Evolutionary conservation across 2,797 vertebrate species (phyloP).

Genomic region (Hoplostethus atlanticus): DNA sequence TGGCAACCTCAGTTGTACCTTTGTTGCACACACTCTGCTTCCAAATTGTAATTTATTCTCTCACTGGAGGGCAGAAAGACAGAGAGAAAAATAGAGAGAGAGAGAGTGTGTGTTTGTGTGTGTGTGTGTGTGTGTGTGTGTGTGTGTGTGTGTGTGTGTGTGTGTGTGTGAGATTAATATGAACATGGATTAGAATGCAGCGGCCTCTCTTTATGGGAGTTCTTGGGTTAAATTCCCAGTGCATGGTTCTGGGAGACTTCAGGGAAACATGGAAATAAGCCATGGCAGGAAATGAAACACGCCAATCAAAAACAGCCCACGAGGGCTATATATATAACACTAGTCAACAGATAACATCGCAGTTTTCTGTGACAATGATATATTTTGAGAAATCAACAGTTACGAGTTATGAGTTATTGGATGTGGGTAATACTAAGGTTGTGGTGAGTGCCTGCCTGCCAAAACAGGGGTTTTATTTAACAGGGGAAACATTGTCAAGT

Average conservation of each 20-base stretch:
- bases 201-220: not conserved
- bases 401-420: no score
- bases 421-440: no score
- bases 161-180: not conserved
- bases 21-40: constrained; percentile 1
- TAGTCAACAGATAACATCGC: no score
- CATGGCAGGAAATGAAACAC: not conserved
- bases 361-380: no score
- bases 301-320: not conserved
- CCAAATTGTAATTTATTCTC: not conserved
- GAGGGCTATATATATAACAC: no score
- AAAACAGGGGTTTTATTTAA: no score
- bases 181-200: not conserved
- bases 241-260: not conserved
- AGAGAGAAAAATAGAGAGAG: not conserved
- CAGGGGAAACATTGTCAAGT: no score
- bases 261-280: not conserved
- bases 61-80: not conserved
- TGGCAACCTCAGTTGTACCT: constrained; percentile 3
- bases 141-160: no score
- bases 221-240: not conserved
- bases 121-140: no score
- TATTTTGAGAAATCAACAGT: no score
- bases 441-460: no score
- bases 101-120: no score